Evolutionary conservation across 2,113 vertebrate genomes (phyloP).

Genomic region (Dinomys branickii): DNA sequence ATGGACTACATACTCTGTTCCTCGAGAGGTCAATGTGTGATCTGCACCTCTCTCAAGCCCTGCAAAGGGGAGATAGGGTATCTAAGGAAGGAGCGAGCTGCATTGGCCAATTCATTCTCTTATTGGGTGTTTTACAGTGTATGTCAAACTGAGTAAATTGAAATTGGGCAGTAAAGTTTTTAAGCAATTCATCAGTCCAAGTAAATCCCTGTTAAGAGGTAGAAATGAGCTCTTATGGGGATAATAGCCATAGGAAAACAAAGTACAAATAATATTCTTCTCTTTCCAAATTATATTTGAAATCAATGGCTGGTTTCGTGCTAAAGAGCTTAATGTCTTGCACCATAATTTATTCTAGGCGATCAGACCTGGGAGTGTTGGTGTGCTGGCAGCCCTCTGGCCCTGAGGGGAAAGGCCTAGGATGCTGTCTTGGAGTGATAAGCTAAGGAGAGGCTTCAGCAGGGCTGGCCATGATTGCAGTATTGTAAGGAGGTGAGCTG

Average conservation of each 20-base stretch:
- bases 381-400: not conserved
- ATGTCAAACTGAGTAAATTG: conserved; percentile 60
- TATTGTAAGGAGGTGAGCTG: not conserved
- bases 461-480: not conserved
- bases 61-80: accelerated
- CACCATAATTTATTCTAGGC: not conserved
- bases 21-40: not conserved
- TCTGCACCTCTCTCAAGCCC: not conserved
- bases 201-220: conserved; percentile 70
- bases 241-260: conserved; percentile 70
- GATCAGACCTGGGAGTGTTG: not conserved
- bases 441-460: too few relatives aligned
- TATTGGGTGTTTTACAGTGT: conserved; percentile 43
- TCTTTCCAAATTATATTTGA: conserved; percentile 61
- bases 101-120: conserved; percentile 20
- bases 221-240: conserved; percentile 70
- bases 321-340: conserved; percentile 20
- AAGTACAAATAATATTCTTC: conserved; percentile 62
- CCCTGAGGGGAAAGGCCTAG: not conserved
- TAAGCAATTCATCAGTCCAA: conserved; percentile 65
- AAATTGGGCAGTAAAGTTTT: conserved; percentile 73
- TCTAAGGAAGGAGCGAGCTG: not conserved
- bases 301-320: conserved; percentile 62
- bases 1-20: not conserved
- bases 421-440: not conserved